phyloP scores from a whole-genome alignment of 2,113 vertebrate species.

The Cottus gobio region DNA sequence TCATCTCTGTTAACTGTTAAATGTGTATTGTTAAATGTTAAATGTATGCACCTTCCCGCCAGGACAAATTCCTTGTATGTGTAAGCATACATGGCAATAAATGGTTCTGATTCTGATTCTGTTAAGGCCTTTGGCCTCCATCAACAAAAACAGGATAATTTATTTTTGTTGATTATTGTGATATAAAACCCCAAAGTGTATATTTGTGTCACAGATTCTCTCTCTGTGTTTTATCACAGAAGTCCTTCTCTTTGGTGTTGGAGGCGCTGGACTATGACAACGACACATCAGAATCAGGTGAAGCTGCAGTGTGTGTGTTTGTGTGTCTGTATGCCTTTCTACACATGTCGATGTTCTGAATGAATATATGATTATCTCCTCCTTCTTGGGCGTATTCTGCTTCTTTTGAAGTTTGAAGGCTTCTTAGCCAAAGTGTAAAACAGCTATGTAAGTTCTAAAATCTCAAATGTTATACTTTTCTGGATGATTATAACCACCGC shows the following conservation, averaged over 20 bases:
- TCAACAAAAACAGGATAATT: background rate
- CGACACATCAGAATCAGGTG: slow-evolving; percentile 78
- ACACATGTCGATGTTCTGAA: background rate
- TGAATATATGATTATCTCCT: background rate
- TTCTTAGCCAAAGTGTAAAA: background rate
- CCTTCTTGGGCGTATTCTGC: background rate
- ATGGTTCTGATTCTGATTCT: too few species aligned
- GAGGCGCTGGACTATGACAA: slow-evolving; percentile 82
- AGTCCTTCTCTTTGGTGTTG: slow-evolving; percentile 85
- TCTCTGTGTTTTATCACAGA: slow-evolving; percentile 68
- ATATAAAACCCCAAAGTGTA: background rate
- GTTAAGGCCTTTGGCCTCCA: background rate
- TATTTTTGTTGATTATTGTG: background rate
- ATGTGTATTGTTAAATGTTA: too few species aligned
- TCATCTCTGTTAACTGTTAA: too few species aligned
- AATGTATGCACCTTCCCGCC: too few species aligned
- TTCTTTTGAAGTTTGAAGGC: background rate
- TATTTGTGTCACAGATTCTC: background rate
- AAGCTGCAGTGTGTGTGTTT: slow-evolving; percentile 10
- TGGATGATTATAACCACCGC: background rate
- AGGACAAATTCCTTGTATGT: too few species aligned
- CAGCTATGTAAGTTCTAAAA: background rate
- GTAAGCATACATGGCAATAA: too few species aligned
- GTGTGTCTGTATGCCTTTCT: background rate
- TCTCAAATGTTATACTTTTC: background rate